Base-by-base conservation (phyloP, 2,888 invertebrate genomes). In the Drosophila meridionalis region DNA sequence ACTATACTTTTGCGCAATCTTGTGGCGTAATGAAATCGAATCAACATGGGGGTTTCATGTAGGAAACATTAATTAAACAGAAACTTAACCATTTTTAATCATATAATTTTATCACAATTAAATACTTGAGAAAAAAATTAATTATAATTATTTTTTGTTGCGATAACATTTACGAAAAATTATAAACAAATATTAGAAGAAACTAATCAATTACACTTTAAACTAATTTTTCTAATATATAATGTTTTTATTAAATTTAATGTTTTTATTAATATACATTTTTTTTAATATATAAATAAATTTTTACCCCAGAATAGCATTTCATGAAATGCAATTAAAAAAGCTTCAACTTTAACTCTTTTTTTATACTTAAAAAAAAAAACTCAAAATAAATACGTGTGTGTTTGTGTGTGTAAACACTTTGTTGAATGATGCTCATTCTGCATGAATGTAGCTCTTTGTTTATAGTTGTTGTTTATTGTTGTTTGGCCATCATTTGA, bases 401-500 rank as follows among this genome's bases (percentile, higher is more conserved):
- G 20, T 4, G 8, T 45, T 9, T 45, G 47, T n/a, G 52, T 20
- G 34, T 20, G 34, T 20, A 36, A 52, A 52, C 12, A 52, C 20
- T 52, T 12, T 45, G 30, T 9, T 9, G 30, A 55, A 14, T 43
- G 65, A 4, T 42, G 43, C 38, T 40, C 34, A 40, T 40, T 48
- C 60, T n/a, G 56, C 36, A 28, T 45, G 8, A 34, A 20, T 68
- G 57, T 14, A 48, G 57, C 4, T 45, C 48, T 62, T 72, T 68
- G 60, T 40, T 48, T 62, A 38, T 40, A 38, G 52, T 26, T 55
- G 26, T 58, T 36, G 58, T 45, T 59, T 42, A 42, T 63, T 48
- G 47, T 48, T 59, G 42, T 71, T 59, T 30, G 60, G 20, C 38
- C 78, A 73, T 40, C 78, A 78, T 65, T 73, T 66, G 69, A 63